Evolutionary conservation across 2,113 vertebrate genomes (phyloP).

Genomic region (Syngnathoides biaculeatus): DNA sequence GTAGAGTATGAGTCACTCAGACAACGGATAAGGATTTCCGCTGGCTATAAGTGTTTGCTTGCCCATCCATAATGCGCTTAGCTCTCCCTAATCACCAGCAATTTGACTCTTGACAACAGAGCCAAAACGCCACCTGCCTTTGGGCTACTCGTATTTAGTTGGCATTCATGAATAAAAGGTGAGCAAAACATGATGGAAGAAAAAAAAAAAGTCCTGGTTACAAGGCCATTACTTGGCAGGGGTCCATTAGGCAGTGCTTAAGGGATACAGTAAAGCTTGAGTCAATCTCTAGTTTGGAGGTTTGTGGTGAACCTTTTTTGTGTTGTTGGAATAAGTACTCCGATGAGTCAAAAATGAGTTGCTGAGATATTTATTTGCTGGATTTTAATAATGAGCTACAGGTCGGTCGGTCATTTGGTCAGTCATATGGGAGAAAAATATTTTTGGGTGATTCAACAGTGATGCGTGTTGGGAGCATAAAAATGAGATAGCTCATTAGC

Average conservation of each 20-base stretch:
- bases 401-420: too few relatives aligned
- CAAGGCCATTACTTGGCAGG: slow-evolving; percentile 26
- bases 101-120: slow-evolving; percentile 47
- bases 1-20: slow-evolving; percentile 19
- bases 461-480: slow-evolving; percentile 38
- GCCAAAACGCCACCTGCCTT: slow-evolving; percentile 11
- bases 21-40: slow-evolving; percentile 47
- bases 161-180: slow-evolving; percentile 23
- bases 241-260: slow-evolving; percentile 26
- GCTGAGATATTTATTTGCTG: not conserved
- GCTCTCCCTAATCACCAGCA: slow-evolving; percentile 53
- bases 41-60: slow-evolving; percentile 25
- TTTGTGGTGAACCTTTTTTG: too few relatives aligned
- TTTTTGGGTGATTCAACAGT: slow-evolving; percentile 48
- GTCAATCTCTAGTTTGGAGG: too few relatives aligned
- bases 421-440: slow-evolving; percentile 15
- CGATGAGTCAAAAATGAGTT: not conserved
- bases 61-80: slow-evolving; percentile 54
- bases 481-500: slow-evolving; percentile 59
- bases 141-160: slow-evolving; percentile 29
- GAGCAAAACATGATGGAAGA: not conserved
- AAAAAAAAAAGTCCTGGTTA: slow-evolving; percentile 26
- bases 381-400: slow-evolving; percentile 53
- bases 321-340: not conserved
- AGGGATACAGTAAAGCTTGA: too few relatives aligned